Conservation (phyloP, 2,797 vertebrate species). For the Gouania willdenowi region DNA sequence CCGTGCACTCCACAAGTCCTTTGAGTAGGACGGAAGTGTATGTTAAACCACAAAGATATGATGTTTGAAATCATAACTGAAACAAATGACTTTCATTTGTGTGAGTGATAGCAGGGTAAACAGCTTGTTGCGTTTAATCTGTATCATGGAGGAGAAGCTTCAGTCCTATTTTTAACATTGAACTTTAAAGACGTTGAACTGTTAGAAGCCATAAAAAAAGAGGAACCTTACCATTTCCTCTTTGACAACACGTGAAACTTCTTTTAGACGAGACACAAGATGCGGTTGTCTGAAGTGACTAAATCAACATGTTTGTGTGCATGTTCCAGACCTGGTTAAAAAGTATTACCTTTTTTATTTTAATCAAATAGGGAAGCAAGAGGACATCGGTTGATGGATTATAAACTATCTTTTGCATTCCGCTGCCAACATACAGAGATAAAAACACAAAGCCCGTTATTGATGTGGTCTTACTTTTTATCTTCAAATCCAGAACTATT, state of each 20-base stretch:
- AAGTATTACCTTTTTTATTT: too few relatives aligned
- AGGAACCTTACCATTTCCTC: slow-evolving; percentile 63
- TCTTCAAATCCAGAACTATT: too few relatives aligned
- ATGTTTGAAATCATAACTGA: slow-evolving; percentile 33
- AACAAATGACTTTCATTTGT: slow-evolving; percentile 22
- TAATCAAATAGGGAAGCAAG: too few relatives aligned
- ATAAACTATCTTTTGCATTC: too few relatives aligned
- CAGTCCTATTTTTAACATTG: slow-evolving; percentile 40
- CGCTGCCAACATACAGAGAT: too few relatives aligned
- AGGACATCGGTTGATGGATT: too few relatives aligned
- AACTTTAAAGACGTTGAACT: slow-evolving; percentile 48
- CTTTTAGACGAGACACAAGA: slow-evolving; percentile 34
- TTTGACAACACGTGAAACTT: slow-evolving; percentile 44
- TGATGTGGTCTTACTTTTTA: too few relatives aligned
- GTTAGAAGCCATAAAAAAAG: slow-evolving; percentile 33
- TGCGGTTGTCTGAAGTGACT: slow-evolving; percentile 24
- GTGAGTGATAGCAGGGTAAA: slow-evolving; percentile 29
- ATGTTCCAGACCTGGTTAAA: too few relatives aligned
- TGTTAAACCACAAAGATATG: slow-evolving; percentile 23
- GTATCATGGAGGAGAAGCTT: slow-evolving; percentile 44
- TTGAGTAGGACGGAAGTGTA: not conserved
- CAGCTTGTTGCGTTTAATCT: slow-evolving; percentile 19
- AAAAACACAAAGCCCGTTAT: too few relatives aligned
- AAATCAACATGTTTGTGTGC: slow-evolving; percentile 26
- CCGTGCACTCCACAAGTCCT: slow-evolving; percentile 18